Conservation (phyloP, 2,113 vertebrate genomes). For the Engraulis encrasicolus region DNA sequence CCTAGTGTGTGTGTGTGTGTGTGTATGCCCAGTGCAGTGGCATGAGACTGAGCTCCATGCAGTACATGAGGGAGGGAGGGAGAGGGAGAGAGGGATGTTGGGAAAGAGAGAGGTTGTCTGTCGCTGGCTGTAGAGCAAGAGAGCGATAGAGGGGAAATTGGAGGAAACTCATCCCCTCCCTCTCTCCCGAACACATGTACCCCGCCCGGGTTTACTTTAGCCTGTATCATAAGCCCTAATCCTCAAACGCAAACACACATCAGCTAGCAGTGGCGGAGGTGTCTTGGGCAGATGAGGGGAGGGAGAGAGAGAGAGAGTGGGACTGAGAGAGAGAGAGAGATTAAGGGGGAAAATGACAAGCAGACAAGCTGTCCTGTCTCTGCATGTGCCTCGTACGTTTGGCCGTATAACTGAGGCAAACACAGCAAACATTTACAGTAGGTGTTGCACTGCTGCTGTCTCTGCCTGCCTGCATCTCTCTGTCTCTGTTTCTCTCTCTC, state of each 20-base stretch:
- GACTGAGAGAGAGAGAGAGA: neutral
- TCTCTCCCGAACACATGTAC: too few species aligned
- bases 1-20: too few species aligned
- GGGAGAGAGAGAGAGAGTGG: constrained; percentile 43
- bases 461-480: too few species aligned
- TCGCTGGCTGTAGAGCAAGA: neutral
- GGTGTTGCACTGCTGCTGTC: too few species aligned
- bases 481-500: too few species aligned
- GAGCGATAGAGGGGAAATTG: neutral
- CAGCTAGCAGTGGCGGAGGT: neutral
- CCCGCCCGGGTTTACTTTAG: neutral
- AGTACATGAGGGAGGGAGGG: neutral
- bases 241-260: neutral
- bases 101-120: too few species aligned
- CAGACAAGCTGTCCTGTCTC: constrained; percentile 10
- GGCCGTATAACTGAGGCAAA: neutral
- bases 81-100: neutral
- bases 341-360: neutral
- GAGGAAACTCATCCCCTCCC: too few species aligned
- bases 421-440: neutral
- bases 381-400: neutral
- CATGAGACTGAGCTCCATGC: neutral
- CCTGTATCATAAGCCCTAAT: constrained; percentile 4
- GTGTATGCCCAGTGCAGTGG: neutral
- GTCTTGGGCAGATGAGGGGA: neutral